Percentiles rank a stretch among this genome's conserved stretches.
These are phyloP conservation scores for Chrysolina oricalcia DNA, from an alignment of 2,888 invertebrate genomes.

Conservation along the genomic window DNA sequence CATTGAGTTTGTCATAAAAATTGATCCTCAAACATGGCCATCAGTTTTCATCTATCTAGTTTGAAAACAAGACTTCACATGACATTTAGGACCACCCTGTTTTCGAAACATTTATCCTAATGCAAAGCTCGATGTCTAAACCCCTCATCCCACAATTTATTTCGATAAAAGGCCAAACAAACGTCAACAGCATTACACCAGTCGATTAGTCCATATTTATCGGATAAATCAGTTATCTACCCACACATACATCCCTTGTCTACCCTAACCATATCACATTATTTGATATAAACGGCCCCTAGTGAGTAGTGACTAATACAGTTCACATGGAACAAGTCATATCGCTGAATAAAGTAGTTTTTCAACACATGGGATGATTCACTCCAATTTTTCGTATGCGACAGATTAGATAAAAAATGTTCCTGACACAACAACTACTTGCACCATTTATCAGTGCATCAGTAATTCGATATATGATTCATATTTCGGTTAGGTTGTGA, in stretches of 20 bases:
- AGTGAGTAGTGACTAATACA: slow-evolving; percentile 31
- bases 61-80: too few species aligned
- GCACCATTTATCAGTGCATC: slow-evolving; percentile 8
- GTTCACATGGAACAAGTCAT: slow-evolving; percentile 19
- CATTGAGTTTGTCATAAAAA: too few species aligned
- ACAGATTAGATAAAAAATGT: slow-evolving; percentile 9
- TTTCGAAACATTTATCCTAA: background rate
- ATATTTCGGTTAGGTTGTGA: background rate
- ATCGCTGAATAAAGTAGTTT: slow-evolving; percentile 20
- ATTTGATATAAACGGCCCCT: slow-evolving; percentile 24
- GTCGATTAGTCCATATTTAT: slow-evolving; percentile 49
- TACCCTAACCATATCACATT: slow-evolving; percentile 23
- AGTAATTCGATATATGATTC: background rate
- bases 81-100: too few species aligned
- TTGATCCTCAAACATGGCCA: too few species aligned
- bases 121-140: background rate
- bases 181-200: slow-evolving; percentile 44
- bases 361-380: slow-evolving; percentile 27
- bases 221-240: slow-evolving; percentile 50
- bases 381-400: slow-evolving; percentile 19
- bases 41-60: too few species aligned
- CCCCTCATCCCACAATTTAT: slow-evolving; percentile 21
- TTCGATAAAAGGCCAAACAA: slow-evolving; percentile 31
- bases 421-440: background rate
- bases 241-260: slow-evolving; percentile 32